These are phyloP conservation scores for Pocillopora grandis DNA, from an alignment of 92 coral and sea anemone species.

Conservation along the genomic window DNA sequence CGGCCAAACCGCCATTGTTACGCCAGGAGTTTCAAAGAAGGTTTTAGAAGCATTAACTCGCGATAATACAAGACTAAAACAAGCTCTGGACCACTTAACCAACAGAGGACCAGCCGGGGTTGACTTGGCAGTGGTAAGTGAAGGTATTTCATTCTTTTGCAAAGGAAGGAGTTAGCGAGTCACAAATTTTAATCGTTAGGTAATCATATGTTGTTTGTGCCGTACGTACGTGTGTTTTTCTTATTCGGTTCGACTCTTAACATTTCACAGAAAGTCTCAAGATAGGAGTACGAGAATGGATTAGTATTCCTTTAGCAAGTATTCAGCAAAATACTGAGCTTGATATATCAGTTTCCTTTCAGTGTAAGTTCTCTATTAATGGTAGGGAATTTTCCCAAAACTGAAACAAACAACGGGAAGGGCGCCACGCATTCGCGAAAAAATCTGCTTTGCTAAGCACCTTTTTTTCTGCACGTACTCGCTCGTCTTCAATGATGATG, in stretches of 20 bases:
- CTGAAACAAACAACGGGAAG: not conserved
- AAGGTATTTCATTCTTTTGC: not conserved
- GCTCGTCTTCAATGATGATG: not conserved
- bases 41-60: slow-evolving; percentile 78
- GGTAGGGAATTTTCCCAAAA: slow-evolving; percentile 23
- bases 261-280: too few relatives aligned
- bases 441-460: not conserved
- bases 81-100: slow-evolving; percentile 69
- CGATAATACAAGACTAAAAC: slow-evolving; percentile 81
- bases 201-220: too few relatives aligned
- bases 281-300: too few relatives aligned
- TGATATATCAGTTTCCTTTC: not conserved
- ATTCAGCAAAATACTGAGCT: not conserved
- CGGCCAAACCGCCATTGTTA: slow-evolving; percentile 57
- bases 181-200: too few relatives aligned
- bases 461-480: not conserved
- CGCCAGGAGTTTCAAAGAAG: slow-evolving; percentile 87
- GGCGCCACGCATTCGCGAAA: not conserved
- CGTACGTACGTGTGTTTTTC: too few relatives aligned
- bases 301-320: not conserved
- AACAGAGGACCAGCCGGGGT: slow-evolving; percentile 60
- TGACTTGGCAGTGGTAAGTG: slow-evolving; percentile 84
- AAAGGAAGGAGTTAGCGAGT: not conserved
- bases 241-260: too few relatives aligned
- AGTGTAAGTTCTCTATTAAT: not conserved